phyloP scores from a whole-genome alignment of 2,888 invertebrate species.

The Stenodera caucasica region DNA sequence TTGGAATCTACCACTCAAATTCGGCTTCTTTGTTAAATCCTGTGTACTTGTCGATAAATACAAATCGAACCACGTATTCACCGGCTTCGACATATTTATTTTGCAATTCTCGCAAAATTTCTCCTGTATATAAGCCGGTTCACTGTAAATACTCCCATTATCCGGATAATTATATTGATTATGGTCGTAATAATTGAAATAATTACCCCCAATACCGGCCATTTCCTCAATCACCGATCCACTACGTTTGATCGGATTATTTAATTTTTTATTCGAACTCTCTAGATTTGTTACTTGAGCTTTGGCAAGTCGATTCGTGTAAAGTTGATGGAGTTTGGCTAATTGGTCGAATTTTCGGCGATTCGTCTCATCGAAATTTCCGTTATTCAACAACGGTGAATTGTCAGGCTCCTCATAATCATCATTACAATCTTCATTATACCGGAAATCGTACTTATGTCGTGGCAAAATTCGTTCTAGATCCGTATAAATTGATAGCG shows the following conservation, averaged over 20 bases:
- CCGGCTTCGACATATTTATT: constrained; percentile 69
- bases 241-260: constrained; percentile 63
- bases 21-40: constrained; percentile 52
- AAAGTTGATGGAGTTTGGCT: constrained; percentile 78
- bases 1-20: constrained; percentile 60
- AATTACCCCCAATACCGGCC: constrained; percentile 60
- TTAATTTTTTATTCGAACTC: constrained; percentile 57
- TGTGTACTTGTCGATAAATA: constrained; percentile 60
- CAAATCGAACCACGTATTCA: constrained; percentile 64
- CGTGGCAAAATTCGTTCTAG: constrained; percentile 67
- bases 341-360: constrained; percentile 76
- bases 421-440: constrained; percentile 62
- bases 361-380: constrained; percentile 49
- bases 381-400: constrained; percentile 44
- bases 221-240: constrained; percentile 66
- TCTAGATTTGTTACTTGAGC: constrained; percentile 70
- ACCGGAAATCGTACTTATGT: constrained; percentile 63
- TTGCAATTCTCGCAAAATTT: constrained; percentile 78
- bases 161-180: constrained; percentile 42
- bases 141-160: constrained; percentile 84
- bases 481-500: constrained; percentile 67
- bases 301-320: constrained; percentile 75
- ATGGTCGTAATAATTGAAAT: constrained; percentile 5
- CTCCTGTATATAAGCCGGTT: constrained; percentile 77
- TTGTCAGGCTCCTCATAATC: constrained; percentile 59